Conservation (phyloP, 2,888 invertebrate species). For the Sarcophaga variegata region DNA sequence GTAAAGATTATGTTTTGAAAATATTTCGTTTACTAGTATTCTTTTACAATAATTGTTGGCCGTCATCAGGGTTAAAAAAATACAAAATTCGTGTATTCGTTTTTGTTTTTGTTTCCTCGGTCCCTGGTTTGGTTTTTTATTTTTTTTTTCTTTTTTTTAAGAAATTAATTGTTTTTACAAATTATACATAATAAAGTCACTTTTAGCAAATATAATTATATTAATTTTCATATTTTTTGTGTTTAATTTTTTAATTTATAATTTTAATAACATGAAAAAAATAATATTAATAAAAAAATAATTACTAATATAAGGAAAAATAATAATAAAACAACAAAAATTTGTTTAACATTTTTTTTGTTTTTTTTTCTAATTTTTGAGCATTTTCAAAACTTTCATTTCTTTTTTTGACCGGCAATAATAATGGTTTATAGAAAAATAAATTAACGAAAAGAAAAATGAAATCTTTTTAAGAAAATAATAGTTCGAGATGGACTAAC, state of each 20-base stretch:
- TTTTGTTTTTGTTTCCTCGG: constrained; percentile 41
- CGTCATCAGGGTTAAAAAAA: constrained; percentile 10
- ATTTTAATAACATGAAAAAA: constrained; percentile 61
- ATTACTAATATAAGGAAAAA: constrained; percentile 23
- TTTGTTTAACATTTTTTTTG: constrained; percentile 29
- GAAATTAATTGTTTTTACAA: constrained; percentile 52
- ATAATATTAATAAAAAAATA: constrained; percentile 36
- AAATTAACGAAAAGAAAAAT: constrained; percentile 24
- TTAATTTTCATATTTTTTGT: constrained; percentile 29
- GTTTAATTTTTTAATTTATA: constrained; percentile 38
- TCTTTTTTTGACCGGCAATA: constrained; percentile 48
- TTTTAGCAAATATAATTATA: constrained; percentile 65
- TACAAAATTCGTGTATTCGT: constrained; percentile 25
- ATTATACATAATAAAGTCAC: constrained; percentile 61
- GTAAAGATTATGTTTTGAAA: too few relatives aligned
- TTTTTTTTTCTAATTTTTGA: constrained; percentile 49
- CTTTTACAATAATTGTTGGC: constrained; percentile 22
- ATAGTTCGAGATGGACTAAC: background rate
- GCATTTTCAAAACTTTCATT: constrained; percentile 57
- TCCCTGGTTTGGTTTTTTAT: constrained; percentile 48
- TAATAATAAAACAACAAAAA: constrained; percentile 53
- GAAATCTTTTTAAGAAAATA: background rate
- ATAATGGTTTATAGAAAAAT: constrained; percentile 28
- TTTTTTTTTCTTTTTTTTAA: constrained; percentile 23
- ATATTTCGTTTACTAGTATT: too few relatives aligned